Percentiles rank a stretch among this genome's conserved stretches.
These are phyloP conservation scores for Lagorchestes hirsutus DNA, from an alignment of 2,797 vertebrate genomes.

Conservation along the genomic window DNA sequence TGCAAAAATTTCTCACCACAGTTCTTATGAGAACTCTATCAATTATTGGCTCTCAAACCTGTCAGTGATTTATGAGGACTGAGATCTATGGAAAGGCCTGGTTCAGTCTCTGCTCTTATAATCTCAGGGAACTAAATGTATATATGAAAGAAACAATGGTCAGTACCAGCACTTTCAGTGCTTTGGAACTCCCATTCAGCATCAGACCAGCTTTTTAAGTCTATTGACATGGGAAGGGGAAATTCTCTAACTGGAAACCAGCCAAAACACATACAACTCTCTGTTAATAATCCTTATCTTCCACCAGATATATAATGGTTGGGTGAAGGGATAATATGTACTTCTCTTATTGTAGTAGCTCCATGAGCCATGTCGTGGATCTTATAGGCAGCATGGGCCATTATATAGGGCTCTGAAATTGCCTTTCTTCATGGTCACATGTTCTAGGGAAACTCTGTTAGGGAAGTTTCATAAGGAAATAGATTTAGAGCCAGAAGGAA, in stretches of 20 bases:
- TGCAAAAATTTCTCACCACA: neutral
- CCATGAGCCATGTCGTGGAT: neutral
- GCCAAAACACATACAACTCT: neutral
- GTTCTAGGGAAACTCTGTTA: neutral
- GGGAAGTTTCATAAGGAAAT: neutral
- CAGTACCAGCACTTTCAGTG: neutral
- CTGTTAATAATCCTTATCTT: slow-evolving; percentile 1
- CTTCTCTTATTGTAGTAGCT: slow-evolving; percentile 8
- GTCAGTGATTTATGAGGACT: neutral
- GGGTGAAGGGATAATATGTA: slow-evolving; percentile 3
- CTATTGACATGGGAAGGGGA: neutral
- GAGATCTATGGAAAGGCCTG: slow-evolving; percentile 15
- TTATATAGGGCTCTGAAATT: neutral
- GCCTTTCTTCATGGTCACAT: neutral
- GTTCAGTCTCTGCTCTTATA: slow-evolving; percentile 6
- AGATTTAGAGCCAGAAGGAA: neutral
- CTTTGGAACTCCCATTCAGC: neutral
- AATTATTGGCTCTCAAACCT: neutral
- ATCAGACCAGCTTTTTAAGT: neutral
- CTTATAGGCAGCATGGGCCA: neutral
- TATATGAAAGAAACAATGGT: neutral
- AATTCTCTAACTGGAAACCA: neutral
- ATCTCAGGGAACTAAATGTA: slow-evolving; percentile 37
- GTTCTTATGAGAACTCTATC: neutral
- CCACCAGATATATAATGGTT: neutral